phyloP scores from a whole-genome alignment of 2,888 invertebrate genomes.

The Pseudolycoriella hygida region DNA sequence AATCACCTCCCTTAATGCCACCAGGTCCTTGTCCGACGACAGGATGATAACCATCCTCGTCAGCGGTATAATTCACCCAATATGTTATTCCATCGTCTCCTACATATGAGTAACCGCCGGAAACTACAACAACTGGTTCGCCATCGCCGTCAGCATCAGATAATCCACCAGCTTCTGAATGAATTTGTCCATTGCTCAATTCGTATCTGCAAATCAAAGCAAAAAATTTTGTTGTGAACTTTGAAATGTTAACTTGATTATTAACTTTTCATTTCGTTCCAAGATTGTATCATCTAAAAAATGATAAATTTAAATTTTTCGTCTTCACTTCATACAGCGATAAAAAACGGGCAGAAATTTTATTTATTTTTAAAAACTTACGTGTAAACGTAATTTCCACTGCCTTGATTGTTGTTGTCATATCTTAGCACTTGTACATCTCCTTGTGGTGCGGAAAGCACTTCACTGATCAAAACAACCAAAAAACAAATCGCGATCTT shows the following conservation, averaged over 20 bases:
- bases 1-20: constrained; percentile 10
- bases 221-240: too few relatives aligned
- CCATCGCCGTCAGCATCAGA: constrained; percentile 8
- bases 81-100: constrained; percentile 15
- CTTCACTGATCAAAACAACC: too few relatives aligned
- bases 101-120: constrained; percentile 16
- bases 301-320: too few relatives aligned
- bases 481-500: too few relatives aligned
- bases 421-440: constrained; percentile 1
- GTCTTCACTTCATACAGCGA: too few relatives aligned
- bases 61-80: constrained; percentile 18
- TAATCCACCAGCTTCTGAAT: constrained; percentile 9
- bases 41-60: constrained; percentile 14
- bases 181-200: constrained; percentile 10
- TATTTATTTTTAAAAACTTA: neutral
- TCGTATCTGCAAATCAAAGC: constrained; percentile 11
- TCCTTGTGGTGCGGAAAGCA: too few relatives aligned
- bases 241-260: too few relatives aligned
- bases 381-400: constrained; percentile 4
- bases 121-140: constrained; percentile 12
- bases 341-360: too few relatives aligned
- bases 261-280: too few relatives aligned
- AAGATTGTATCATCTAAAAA: too few relatives aligned
- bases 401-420: constrained; percentile 1
- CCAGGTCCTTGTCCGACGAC: constrained; percentile 10